phyloP scores from a whole-genome alignment of 2,113 vertebrate genomes.

The Corynorhinus townsendii region DNA sequence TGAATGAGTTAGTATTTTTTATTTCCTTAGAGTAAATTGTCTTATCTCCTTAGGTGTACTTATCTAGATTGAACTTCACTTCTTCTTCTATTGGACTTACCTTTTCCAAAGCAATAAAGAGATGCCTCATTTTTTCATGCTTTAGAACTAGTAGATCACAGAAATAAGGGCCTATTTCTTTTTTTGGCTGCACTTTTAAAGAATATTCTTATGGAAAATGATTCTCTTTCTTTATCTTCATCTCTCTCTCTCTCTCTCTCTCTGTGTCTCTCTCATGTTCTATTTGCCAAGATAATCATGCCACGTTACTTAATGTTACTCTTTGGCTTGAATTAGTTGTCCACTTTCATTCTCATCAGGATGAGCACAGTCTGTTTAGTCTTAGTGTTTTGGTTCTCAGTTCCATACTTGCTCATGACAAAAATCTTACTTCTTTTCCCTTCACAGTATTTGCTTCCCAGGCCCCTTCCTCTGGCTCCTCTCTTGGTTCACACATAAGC shows the following conservation, averaged over 20 bases:
- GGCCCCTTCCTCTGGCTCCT: background rate
- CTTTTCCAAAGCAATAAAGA: background rate
- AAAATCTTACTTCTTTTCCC: background rate
- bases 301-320: background rate
- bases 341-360: background rate
- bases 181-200: background rate
- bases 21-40: background rate
- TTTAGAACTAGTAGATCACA: background rate
- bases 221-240: background rate
- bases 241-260: background rate
- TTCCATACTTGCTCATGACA: background rate
- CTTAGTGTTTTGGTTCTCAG: background rate
- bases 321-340: background rate
- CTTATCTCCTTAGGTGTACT: background rate
- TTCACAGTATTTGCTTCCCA: background rate
- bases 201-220: background rate
- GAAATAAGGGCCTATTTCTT: background rate
- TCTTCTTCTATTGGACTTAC: background rate
- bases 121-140: background rate
- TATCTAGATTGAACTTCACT: background rate
- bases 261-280: background rate
- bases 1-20: background rate
- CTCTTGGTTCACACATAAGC: background rate
- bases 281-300: background rate
- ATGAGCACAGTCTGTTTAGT: fast-evolving